Evolutionary conservation across 2,888 invertebrate species (phyloP), one percentile per base, ranked within the genome.

Genomic region (Callyntrura guangdongensis): DNA sequence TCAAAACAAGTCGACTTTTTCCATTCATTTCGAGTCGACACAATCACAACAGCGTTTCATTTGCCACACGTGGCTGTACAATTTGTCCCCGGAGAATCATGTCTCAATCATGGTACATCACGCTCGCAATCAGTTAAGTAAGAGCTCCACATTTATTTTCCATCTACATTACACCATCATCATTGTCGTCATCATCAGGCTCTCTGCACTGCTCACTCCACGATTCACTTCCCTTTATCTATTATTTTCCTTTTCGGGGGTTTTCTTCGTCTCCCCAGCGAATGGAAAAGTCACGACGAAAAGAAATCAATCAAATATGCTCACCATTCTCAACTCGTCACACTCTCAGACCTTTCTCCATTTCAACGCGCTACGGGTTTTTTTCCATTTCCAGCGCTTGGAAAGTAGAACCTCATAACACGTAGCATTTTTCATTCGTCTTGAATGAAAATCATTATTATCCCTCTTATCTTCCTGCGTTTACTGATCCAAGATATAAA

Each of bases 31-130:
- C 36, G 36, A 2, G 3, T 36, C 36, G 36, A 6, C 36, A 36
- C 36, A 36, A 36, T 36, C 36, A 36, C 36, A 36, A 36, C 6
- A 36, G 36, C 36, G 36, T 36, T 36, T 36, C 36, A 6, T 6
- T 36, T 36, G 36, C 36, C 36, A 85, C 85, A 85, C 85, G 85
- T 85, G 85, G 85, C 85, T 49, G 69, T 56, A 25, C 67, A 25
- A 85, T 85, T 69, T 85, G 56, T 85, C 85, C 85, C 85, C 49
- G 14, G 85, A 56, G 85, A 36, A 85, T 77, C 49, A 53, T 72
- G 56, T 72, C 85, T 72, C 85, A 72, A 85, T 85, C 85, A 85
- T 85, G 20, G 36, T 67, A 20, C 67, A 67, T 25, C 81, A 82
- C 61, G 81, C 36, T 56, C 72, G 17, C 72, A 69, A 85, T 72